phyloP scores from a whole-genome alignment of 53 echinoderm and acorn worm genomes.

The Hippasteria phrygiana region DNA sequence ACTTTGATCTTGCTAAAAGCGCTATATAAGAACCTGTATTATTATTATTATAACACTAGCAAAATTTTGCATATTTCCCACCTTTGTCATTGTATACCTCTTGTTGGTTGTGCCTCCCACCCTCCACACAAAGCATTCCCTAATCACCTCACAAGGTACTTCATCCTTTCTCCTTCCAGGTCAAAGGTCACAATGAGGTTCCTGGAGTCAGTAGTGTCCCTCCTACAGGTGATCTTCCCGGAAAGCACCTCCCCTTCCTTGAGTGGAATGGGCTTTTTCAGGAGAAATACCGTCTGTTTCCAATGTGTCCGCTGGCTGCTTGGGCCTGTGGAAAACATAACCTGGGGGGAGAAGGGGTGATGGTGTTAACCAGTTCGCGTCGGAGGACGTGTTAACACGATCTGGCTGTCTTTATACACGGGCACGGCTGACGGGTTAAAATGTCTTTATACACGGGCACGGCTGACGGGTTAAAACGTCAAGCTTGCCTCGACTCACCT shows the following conservation, averaged over 20 bases:
- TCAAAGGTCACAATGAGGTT: slow-evolving; percentile 84
- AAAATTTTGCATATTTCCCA: no score
- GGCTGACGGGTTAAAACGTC: no score
- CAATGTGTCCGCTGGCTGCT: slow-evolving; percentile 85
- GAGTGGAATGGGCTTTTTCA: slow-evolving; percentile 71
- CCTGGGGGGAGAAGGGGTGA: slow-evolving; percentile 9
- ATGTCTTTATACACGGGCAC: no score
- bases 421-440: background rate
- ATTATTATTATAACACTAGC: no score
- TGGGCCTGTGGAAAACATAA: slow-evolving; percentile 95
- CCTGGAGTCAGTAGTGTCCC: slow-evolving; percentile 80
- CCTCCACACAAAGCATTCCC: background rate
- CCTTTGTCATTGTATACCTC: no score
- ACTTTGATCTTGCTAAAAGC: no score
- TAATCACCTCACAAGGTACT: slow-evolving; percentile 79
- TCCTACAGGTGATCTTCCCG: slow-evolving; percentile 84
- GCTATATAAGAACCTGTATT: no score
- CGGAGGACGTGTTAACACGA: background rate
- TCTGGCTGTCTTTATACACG: background rate
- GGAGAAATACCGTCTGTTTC: slow-evolving; percentile 92
- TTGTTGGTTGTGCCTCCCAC: background rate
- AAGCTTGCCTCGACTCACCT: no score
- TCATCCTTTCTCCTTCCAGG: slow-evolving; percentile 81
- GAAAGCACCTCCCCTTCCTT: slow-evolving; percentile 78
- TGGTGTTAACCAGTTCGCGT: no score